Conservation (phyloP, 2,797 vertebrate species). For the Rhinoraja longicauda region DNA sequence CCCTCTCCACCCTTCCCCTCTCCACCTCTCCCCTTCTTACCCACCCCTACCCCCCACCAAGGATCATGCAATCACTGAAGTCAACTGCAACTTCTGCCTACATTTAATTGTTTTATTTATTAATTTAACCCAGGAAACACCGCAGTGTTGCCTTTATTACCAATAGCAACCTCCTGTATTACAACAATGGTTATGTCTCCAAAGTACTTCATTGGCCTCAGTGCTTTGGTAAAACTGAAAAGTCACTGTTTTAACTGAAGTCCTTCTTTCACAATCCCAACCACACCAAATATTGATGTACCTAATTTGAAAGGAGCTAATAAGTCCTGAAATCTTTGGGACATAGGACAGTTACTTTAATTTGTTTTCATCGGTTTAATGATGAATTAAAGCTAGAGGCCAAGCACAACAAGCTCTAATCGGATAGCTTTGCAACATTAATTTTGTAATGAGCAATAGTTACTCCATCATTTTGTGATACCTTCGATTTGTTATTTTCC, state of each 20-base stretch:
- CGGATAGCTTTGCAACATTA: not conserved
- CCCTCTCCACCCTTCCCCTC: no score
- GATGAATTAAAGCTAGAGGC: not conserved
- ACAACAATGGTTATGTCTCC: no score
- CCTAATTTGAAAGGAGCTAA: not conserved
- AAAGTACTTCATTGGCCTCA: no score
- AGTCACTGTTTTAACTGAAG: no score
- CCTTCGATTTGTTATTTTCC: no score
- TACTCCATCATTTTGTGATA: no score
- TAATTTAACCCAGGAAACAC: not conserved
- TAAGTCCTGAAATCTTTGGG: not conserved
- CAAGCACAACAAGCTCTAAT: not conserved
- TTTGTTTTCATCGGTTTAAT: not conserved
- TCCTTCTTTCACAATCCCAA: no score
- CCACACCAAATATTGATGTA: not conserved
- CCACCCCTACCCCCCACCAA: no score
- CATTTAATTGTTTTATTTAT: not conserved
- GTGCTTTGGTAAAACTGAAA: no score
- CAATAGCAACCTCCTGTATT: no score
- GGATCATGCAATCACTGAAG: not conserved
- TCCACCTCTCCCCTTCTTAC: no score
- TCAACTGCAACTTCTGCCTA: conserved; percentile 7
- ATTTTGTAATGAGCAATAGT: not conserved
- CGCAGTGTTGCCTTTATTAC: not conserved
- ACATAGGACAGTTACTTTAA: not conserved